Conservation (phyloP, 2,888 invertebrate genomes). For the Aporophyla lueneburgensis region DNA sequence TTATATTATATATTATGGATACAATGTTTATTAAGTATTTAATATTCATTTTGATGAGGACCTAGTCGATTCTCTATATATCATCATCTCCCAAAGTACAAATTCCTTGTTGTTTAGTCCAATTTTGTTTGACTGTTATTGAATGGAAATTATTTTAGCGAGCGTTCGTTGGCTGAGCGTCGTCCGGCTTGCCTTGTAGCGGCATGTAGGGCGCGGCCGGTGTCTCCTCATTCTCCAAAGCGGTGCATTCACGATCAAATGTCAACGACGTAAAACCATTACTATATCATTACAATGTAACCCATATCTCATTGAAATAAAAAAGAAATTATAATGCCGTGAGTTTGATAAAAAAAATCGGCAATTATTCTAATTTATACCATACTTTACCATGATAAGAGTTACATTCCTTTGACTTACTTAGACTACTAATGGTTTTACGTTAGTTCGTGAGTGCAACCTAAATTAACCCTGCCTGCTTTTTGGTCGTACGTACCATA, state of each 20-base stretch:
- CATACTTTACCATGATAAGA: not conserved
- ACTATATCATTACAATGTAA: not conserved
- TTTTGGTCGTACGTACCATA: slow-evolving; percentile 62
- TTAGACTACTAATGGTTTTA: slow-evolving; percentile 1
- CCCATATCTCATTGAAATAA: not conserved
- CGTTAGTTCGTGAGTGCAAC: not conserved
- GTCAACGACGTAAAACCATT: not conserved
- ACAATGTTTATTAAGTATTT: slow-evolving; percentile 90
- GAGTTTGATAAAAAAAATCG: not conserved
- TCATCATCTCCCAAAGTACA: slow-evolving; percentile 91
- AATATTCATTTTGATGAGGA: slow-evolving; percentile 90
- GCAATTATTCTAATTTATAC: not conserved
- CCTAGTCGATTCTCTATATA: slow-evolving; percentile 91
- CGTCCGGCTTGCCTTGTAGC: slow-evolving; percentile 12
- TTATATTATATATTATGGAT: slow-evolving; percentile 90
- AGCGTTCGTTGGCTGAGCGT: slow-evolving; percentile 73
- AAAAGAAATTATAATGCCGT: not conserved
- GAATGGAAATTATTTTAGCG: slow-evolving; percentile 89
- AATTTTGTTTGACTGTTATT: slow-evolving; percentile 91
- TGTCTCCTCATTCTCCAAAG: slow-evolving; percentile 65
- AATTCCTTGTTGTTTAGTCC: slow-evolving; percentile 92
- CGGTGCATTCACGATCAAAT: not conserved
- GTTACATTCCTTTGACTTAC: not conserved
- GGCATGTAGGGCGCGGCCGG: slow-evolving; percentile 56
- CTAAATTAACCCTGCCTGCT: slow-evolving; percentile 65